Base-by-base conservation (phyloP, 2,888 invertebrate genomes). In the Eucriotettix oculatus region DNA sequence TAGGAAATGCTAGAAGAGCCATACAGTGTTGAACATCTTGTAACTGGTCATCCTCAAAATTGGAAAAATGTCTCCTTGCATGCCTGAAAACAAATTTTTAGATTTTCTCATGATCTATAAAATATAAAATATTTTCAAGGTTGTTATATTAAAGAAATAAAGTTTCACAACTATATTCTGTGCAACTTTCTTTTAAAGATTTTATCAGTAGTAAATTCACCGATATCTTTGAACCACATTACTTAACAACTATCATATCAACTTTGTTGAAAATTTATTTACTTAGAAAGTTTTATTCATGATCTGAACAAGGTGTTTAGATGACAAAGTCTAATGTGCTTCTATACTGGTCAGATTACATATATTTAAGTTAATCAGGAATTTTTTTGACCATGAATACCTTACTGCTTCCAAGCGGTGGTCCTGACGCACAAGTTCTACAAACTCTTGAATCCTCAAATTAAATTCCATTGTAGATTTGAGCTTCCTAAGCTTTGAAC, bases 381-480 rank as follows among this genome's bases (percentile, higher is more conserved):
- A 29, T 29, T 2, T 29, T 29, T 29, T 2, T n/a, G 7, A 7
- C 29, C 29, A 29, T n/a, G n/a, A 71, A 68, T 68, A 80, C 76
- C 73, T 87, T 1, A 99, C 92, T 12, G 98, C 98, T 63, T 97
- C 97, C 65, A 93, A 77, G 56, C 93, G 82, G 62, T 84, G 80
- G 71, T 93, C 91, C 11, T 80, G 79, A 62, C 93, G 83, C n/a
- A 99, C 87, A 58, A 97, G 74, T 74, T 98, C 98, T 44, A 99
- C 87, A 72, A 96, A 97, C 73, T 97, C 97, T 78, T 97, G 86
- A 68, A 91, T 84, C 52, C 93, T 79, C 62, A 98, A 80, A 73
- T 93, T 93, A 71, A 97, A 93, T 75, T 99, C 99, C 81, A 99
- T 87, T 60, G 85, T 90, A 58, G 96, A 96, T 73, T 91, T 90